These are phyloP conservation scores for Cheumatopsyche charites DNA, from an alignment of 1,140 invertebrate genomes.

Conservation along the genomic window DNA sequence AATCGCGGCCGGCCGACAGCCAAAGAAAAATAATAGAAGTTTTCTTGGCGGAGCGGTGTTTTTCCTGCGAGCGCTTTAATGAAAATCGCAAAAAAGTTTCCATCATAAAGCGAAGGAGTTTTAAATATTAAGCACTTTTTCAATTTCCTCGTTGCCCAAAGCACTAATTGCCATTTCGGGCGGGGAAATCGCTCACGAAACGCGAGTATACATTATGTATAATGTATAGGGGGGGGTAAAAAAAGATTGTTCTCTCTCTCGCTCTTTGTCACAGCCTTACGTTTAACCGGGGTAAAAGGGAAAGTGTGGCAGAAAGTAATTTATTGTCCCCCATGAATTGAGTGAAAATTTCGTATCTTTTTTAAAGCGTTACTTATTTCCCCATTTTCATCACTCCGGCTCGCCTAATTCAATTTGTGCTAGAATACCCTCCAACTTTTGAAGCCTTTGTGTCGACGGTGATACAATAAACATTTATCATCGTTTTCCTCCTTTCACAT, in stretches of 20 bases:
- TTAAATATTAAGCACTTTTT: conserved; percentile 41
- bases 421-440: conserved; percentile 17
- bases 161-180: conserved; percentile 39
- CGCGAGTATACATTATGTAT: not conserved
- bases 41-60: not conserved
- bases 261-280: not conserved
- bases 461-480: conserved; percentile 2
- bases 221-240: not conserved
- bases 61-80: conserved; percentile 17
- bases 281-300: conserved; percentile 1
- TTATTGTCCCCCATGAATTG: conserved; percentile 40
- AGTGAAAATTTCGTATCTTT: conserved; percentile 38
- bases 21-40: no score
- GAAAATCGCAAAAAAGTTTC: conserved; percentile 35
- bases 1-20: not conserved
- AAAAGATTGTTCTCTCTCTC: not conserved
- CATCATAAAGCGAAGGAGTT: conserved; percentile 30
- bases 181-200: conserved; percentile 27
- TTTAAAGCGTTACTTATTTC: conserved; percentile 37
- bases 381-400: conserved; percentile 34
- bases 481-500: not conserved
- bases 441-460: not conserved
- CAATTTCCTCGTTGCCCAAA: conserved; percentile 38
- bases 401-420: conserved; percentile 34
- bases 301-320: conserved; percentile 40